Conservation (phyloP, 2,888 invertebrate genomes). For the Lapara coniferarum region DNA sequence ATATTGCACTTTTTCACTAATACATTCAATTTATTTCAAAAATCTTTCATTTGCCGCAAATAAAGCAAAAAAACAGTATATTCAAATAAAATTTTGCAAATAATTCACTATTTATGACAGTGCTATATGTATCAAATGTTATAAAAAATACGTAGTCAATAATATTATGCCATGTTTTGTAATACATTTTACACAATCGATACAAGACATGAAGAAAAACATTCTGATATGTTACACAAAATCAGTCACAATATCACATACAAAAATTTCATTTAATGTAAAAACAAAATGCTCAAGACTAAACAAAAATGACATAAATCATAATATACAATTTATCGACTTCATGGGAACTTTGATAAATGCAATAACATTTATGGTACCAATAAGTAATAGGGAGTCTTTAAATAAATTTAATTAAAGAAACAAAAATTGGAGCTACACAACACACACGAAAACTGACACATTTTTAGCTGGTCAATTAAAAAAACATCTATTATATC, state of each 20-base stretch:
- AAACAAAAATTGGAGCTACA: neutral
- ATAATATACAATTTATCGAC: slow-evolving; percentile 13
- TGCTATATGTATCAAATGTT: neutral
- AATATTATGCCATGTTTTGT: slow-evolving; percentile 28
- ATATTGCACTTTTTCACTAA: neutral
- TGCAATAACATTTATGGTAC: slow-evolving; percentile 5
- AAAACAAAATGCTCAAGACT: slow-evolving; percentile 8
- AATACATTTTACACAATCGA: slow-evolving; percentile 5
- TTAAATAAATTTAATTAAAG: neutral
- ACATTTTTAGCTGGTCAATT: neutral
- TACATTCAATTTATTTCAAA: neutral
- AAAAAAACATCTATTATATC: neutral
- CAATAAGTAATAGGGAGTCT: neutral
- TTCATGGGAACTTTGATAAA: neutral
- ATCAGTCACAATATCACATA: slow-evolving; percentile 56
- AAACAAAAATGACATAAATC: slow-evolving; percentile 25
- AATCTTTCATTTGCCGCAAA: no score
- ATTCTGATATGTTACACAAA: slow-evolving; percentile 52
- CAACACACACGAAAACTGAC: neutral
- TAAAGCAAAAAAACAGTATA: no score
- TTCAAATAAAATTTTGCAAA: neutral
- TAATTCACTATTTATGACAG: neutral
- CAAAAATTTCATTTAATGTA: slow-evolving; percentile 40
- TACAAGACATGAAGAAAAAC: slow-evolving; percentile 23
- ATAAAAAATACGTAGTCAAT: slow-evolving; percentile 37